Conservation (phyloP, 2,113 vertebrate genomes). For the Lontra canadensis region DNA sequence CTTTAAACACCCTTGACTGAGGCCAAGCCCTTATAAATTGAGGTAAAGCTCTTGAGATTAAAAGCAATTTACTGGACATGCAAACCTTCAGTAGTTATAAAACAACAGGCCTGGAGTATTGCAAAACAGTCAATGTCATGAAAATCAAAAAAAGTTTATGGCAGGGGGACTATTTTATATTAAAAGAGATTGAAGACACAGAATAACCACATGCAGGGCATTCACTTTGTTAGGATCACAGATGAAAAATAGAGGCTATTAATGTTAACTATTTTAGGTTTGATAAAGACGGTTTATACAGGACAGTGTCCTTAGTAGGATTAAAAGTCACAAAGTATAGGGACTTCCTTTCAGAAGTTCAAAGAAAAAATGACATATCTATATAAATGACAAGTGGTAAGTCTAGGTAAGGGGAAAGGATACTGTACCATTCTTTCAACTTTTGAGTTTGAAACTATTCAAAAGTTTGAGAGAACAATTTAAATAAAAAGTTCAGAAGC, state of each 20-base stretch:
- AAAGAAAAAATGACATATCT: not conserved
- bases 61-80: not conserved
- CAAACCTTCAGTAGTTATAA: not conserved
- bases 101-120: not conserved
- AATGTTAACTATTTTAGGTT: not conserved
- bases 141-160: not conserved
- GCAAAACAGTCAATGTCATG: not conserved
- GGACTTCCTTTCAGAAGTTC: not conserved
- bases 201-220: not conserved
- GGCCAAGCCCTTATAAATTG: not conserved
- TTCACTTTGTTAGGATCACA: not conserved
- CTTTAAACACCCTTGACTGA: constrained; percentile 27
- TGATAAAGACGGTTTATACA: not conserved
- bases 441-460: not conserved
- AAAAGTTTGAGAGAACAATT: not conserved
- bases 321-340: not conserved
- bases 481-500: not conserved
- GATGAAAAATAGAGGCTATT: not conserved
- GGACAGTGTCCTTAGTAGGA: not conserved
- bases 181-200: not conserved
- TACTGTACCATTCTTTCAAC: not conserved
- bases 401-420: not conserved
- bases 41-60: constrained; percentile 30
- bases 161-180: not conserved
- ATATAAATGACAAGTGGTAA: not conserved